phyloP scores from a whole-genome alignment of 2,888 invertebrate genomes.

The Phaedon cochleariae region DNA sequence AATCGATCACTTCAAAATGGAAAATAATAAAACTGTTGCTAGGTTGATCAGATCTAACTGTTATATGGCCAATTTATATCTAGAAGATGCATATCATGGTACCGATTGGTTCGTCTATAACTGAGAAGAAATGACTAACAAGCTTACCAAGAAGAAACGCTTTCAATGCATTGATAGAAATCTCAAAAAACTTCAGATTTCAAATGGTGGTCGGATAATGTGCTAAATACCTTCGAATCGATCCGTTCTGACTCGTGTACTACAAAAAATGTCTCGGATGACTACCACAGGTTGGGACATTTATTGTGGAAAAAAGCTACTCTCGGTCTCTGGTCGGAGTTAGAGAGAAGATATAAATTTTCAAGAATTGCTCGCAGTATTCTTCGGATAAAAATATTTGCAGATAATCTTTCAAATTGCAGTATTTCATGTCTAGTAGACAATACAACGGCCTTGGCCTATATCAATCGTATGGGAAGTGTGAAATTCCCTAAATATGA shows the following conservation, averaged over 20 bases:
- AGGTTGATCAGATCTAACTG: too few species aligned
- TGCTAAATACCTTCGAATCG: slow-evolving; percentile 14
- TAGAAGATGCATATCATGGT: slow-evolving; percentile 29
- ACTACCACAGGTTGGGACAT: slow-evolving; percentile 40
- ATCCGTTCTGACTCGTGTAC: slow-evolving; percentile 13
- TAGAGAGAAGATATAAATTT: slow-evolving; percentile 28
- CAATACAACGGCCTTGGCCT: slow-evolving; percentile 24
- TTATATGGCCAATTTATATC: slow-evolving; percentile 18
- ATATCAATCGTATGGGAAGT: slow-evolving; percentile 26
- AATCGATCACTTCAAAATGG: too few species aligned
- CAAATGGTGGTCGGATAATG: slow-evolving; percentile 37
- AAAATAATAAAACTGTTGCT: too few species aligned
- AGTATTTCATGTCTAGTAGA: slow-evolving; percentile 14
- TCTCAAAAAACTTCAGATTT: slow-evolving; percentile 27
- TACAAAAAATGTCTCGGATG: slow-evolving; percentile 39
- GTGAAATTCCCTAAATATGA: slow-evolving; percentile 14
- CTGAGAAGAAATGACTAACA: neutral
- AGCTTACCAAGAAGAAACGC: slow-evolving; percentile 9
- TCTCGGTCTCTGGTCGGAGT: slow-evolving; percentile 38
- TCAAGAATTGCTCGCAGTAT: slow-evolving; percentile 17
- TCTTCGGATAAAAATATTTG: slow-evolving; percentile 17
- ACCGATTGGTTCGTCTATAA: neutral
- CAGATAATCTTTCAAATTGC: neutral
- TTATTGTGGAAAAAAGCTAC: slow-evolving; percentile 27
- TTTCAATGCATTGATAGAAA: slow-evolving; percentile 19